Evolutionary conservation across 1,140 invertebrate genomes (phyloP).

Genomic region (Drosophila kikkawai): DNA sequence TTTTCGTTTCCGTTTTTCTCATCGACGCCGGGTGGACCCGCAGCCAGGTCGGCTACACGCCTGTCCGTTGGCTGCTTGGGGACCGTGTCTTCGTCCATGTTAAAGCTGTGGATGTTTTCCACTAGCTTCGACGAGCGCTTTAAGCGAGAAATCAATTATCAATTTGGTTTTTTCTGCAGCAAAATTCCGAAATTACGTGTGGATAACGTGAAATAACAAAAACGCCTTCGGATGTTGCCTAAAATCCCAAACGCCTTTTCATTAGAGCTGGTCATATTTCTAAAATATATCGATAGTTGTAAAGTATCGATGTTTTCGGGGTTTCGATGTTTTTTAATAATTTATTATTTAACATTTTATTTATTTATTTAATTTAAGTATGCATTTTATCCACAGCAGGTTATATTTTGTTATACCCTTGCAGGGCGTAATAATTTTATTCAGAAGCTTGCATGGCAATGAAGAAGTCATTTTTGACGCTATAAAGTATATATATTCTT

Average conservation of each 20-base stretch:
- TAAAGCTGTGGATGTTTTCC: slow-evolving; percentile 19
- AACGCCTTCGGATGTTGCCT: slow-evolving; percentile 1
- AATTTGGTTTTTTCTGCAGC: slow-evolving; percentile 9
- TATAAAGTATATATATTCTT: too few relatives aligned
- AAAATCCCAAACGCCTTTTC: slow-evolving; percentile 7
- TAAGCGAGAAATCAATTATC: neutral
- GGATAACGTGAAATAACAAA: slow-evolving; percentile 22
- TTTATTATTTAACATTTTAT: too few relatives aligned
- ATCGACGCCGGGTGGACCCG: slow-evolving; percentile 81
- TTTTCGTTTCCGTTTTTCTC: slow-evolving; percentile 63
- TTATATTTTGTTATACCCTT: too few relatives aligned
- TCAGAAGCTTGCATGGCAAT: too few relatives aligned
- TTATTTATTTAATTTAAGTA: too few relatives aligned
- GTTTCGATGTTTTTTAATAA: neutral
- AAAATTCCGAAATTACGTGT: slow-evolving; percentile 40
- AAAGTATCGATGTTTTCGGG: neutral
- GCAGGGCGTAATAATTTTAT: too few relatives aligned
- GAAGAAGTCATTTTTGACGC: too few relatives aligned
- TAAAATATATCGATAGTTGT: neutral
- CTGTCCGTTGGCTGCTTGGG: slow-evolving; percentile 60
- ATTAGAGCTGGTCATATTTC: neutral
- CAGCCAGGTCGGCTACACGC: slow-evolving; percentile 54
- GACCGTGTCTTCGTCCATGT: slow-evolving; percentile 72
- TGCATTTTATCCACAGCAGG: too few relatives aligned
- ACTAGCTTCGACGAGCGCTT: slow-evolving; percentile 27